Conservation (phyloP, 2,888 invertebrate species). For the Zygogramma bicolorata region DNA sequence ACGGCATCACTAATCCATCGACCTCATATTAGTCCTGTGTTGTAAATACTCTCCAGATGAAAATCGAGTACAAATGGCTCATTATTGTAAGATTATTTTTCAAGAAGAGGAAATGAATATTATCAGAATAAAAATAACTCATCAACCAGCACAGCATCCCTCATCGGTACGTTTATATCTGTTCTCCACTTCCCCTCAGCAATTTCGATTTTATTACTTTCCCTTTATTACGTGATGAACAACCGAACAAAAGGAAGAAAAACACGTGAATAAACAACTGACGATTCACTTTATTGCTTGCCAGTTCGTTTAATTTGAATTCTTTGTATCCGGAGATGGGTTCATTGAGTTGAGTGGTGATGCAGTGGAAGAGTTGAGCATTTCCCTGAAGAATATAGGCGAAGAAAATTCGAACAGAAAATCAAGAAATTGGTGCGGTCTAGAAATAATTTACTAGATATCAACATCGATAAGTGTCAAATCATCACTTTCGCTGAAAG, state of each 20-base stretch:
- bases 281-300: slow-evolving; percentile 29
- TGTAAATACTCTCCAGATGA: too few species aligned
- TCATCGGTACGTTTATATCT: background rate
- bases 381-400: background rate
- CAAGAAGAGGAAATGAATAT: too few species aligned
- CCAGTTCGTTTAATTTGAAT: slow-evolving; percentile 29
- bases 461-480: too few species aligned
- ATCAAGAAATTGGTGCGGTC: too few species aligned
- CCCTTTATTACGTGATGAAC: slow-evolving; percentile 17
- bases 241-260: slow-evolving; percentile 22
- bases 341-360: slow-evolving; percentile 17
- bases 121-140: background rate
- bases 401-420: background rate
- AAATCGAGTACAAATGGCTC: too few species aligned
- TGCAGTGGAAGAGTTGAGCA: too few species aligned
- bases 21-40: too few species aligned
- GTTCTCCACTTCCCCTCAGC: background rate
- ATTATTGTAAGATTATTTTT: too few species aligned
- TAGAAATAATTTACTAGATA: too few species aligned
- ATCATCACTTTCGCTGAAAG: too few species aligned
- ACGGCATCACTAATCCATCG: too few species aligned
- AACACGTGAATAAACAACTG: slow-evolving; percentile 20
- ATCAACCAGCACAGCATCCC: background rate
- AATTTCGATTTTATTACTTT: slow-evolving; percentile 33
- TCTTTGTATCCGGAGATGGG: slow-evolving; percentile 17